Evolutionary conservation across 2,113 vertebrate species (phyloP), one percentile per base, ranked within the genome.

Genomic region (Dasypus novemcinctus): DNA sequence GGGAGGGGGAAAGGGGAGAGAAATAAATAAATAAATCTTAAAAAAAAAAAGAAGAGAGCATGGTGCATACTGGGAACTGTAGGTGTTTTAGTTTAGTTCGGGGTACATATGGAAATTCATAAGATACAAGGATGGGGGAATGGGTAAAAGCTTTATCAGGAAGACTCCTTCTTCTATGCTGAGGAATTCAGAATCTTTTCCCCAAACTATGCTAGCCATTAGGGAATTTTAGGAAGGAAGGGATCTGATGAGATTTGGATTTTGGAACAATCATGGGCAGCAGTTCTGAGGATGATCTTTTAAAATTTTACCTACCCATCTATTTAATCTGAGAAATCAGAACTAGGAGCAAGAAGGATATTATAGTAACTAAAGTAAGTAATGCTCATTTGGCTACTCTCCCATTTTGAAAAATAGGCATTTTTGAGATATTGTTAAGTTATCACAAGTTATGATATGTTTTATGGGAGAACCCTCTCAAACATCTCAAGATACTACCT

Each of bases 381-480:
- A 94, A 38, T 69, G 87, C 20, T 83, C 54, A 71, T 76, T 86
- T 83, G 69, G 63, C 27, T 72, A 43, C 41, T 61, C 21, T 74
- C 87, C 49, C 66, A 66, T 88, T 88, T 79, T 83, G 66, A 41
- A 94, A 94, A 90, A 63, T 71, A 31, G 86, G 17, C 59, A 29
- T 86, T n/a, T 94, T 92, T 88, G 54, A 81, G 71, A 78, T 23
- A 7, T 57, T 75, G 20, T 91, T 94, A 89, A 79, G 52, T 41
- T 25, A 46, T 87, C 25, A 76, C n/a, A 83, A 63, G 25, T 59
- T 82, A 12, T 29, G 15, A 5, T 69, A 87, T 83, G 36, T 83
- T 85, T 87, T 64, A 20, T 57, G 54, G 38, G 63, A 94, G 59
- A 79, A 57, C 36, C 66, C 92, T 52, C 43, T 81, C 25, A 82